Evolutionary conservation across 1,140 invertebrate species (phyloP).

Genomic region (Telenomus remus): DNA sequence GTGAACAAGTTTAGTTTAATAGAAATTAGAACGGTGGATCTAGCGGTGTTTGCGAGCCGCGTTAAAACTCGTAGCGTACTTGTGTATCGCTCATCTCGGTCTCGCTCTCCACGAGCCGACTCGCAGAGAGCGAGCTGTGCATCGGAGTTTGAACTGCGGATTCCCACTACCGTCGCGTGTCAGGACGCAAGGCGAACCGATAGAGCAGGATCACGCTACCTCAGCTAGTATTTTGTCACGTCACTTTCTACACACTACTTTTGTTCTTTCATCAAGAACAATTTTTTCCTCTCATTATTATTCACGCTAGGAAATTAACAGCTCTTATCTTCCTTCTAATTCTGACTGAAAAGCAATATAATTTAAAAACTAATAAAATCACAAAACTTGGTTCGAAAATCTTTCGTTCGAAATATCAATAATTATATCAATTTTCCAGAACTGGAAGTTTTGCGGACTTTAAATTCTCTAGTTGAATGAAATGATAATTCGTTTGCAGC

Average conservation of each 20-base stretch:
- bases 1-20: too few species aligned
- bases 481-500: too few species aligned
- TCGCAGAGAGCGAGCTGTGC: conserved; percentile 47
- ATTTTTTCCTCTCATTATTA: conserved; percentile 7
- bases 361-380: too few species aligned
- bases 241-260: too few species aligned
- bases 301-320: not conserved
- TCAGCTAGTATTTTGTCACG: conserved; percentile 1
- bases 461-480: too few species aligned
- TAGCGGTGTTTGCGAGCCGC: conserved; percentile 51
- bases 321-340: too few species aligned
- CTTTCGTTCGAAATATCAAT: too few species aligned
- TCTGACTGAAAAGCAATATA: too few species aligned
- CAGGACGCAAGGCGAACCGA: conserved; percentile 35
- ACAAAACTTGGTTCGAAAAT: too few species aligned
- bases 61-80: conserved; percentile 60
- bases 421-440: too few species aligned
- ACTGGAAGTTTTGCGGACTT: too few species aligned
- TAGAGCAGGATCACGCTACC: conserved; percentile 25
- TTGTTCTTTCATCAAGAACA: too few species aligned
- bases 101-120: conserved; percentile 50
- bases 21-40: conserved; percentile 1
- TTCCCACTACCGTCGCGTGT: conserved; percentile 57
- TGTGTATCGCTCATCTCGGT: conserved; percentile 45
- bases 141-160: conserved; percentile 64